Evolutionary conservation across 2,797 vertebrate species (phyloP), one percentile per base, ranked within the genome.

Genomic region (Molossus molossus): DNA sequence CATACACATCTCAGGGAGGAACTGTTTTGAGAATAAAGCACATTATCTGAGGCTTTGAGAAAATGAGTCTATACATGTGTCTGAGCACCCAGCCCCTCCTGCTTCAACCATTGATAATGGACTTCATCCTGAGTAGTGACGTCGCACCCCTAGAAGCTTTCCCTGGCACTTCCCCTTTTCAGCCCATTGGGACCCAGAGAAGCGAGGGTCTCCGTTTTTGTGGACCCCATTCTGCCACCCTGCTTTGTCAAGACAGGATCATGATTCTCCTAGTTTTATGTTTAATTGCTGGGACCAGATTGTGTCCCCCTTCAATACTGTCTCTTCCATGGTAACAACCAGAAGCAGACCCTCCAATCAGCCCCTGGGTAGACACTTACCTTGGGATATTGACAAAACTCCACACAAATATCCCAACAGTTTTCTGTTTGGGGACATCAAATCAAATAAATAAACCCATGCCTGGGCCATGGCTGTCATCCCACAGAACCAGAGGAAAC

Each of bases 321-420:
- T 27, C 57, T 40, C 25, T 70, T 87, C 20, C 25, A 0, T 7
- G 58, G 60, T 53, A 60, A 29, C n/a, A 87, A 18, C 75, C 76
- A 81, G 67, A 91, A 82, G n/a, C 55, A 80, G 69, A 86, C 23
- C 25, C 9, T 88, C 58, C 70, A 64, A 45, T 27, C 48, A 73
- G n/a, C 37, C 33, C 69, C 60, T 84, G 9, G 25, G 79, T 33
- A 60, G 53, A 58, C n/a, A 45, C n/a, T 81, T 53, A 50, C 53
- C 1, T 72, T 88, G 48, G 23, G 20, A 57, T 86, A 23, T 25
- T 57, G 86, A 83, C 64, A 77, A 91, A 93, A 72, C 67, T 79
- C 87, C 69, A 37, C 10, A 64, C 20, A 21, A 62, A 76, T 53
- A 57, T 21, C 55, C 12, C 18, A 23, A 11, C 40, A 45, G 70